Evolutionary conservation across 2,797 vertebrate genomes (phyloP).

Genomic region (Numenius phaeopus): DNA sequence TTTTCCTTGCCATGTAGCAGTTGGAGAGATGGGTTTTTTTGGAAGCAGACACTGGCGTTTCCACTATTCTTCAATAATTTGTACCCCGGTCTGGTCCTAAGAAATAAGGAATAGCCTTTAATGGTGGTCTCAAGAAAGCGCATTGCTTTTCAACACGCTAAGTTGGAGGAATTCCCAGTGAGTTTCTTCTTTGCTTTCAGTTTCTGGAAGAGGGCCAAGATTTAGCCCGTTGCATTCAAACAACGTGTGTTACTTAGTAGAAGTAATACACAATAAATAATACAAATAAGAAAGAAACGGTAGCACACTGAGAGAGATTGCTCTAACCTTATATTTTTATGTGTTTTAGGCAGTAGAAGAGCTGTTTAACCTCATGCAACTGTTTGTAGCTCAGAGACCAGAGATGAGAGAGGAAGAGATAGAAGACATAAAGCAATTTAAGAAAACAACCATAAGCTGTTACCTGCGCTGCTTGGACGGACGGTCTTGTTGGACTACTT

Average conservation of each 20-base stretch:
- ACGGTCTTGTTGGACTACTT: constrained; percentile 98
- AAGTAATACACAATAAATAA: neutral
- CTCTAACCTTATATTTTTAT: neutral
- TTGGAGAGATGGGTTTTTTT: neutral
- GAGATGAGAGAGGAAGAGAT: constrained; percentile 97
- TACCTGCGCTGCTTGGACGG: constrained; percentile 98
- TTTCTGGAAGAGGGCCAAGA: neutral
- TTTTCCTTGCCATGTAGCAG: neutral
- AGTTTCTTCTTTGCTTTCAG: neutral
- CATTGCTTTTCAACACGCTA: fast-evolving
- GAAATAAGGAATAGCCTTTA: neutral
- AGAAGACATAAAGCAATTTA: constrained; percentile 97
- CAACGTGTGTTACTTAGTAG: neutral
- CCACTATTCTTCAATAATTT: neutral
- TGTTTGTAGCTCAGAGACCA: constrained; percentile 95
- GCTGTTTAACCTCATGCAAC: constrained; percentile 97
- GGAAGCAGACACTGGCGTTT: neutral
- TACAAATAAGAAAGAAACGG: neutral
- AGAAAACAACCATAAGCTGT: constrained; percentile 99
- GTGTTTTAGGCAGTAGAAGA: constrained; percentile 93
- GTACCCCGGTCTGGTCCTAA: fast-evolving
- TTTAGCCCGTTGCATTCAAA: neutral
- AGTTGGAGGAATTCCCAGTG: neutral
- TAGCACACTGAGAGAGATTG: neutral
- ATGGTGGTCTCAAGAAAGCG: neutral